phyloP scores from a whole-genome alignment of 2,888 invertebrate genomes.

The Eurytoma adleriae region DNA sequence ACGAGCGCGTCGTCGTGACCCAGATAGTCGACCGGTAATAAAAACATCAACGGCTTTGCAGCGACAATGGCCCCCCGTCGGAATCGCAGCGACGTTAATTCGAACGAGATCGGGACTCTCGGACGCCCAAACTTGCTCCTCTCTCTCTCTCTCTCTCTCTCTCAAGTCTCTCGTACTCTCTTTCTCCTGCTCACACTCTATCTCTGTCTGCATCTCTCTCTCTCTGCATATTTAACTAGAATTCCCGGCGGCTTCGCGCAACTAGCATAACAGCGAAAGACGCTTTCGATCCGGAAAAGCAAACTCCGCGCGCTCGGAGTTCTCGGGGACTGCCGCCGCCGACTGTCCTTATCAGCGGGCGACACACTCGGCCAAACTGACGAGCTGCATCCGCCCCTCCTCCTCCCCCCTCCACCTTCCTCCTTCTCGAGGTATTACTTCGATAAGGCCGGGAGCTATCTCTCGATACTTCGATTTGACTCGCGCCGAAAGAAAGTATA shows the following conservation, averaged over 20 bases:
- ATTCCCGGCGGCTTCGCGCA: neutral
- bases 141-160: neutral
- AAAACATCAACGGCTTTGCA: neutral
- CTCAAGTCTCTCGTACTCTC: neutral
- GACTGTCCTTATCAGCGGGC: constrained; percentile 65
- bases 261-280: constrained; percentile 50
- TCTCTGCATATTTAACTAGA: neutral
- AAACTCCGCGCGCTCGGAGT: constrained; percentile 56
- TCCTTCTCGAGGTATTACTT: constrained; percentile 21
- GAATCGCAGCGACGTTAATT: neutral
- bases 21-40: too few species aligned
- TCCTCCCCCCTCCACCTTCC: too few species aligned
- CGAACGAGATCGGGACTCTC: neutral
- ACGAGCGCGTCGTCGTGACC: too few species aligned
- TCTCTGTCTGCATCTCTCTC: neutral
- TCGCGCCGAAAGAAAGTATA: too few species aligned
- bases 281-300: constrained; percentile 62
- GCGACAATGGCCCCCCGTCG: neutral
- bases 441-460: constrained; percentile 29
- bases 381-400: neutral
- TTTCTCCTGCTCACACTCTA: neutral
- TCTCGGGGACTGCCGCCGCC: constrained; percentile 16
- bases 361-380: constrained; percentile 62
- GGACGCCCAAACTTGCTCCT: neutral
- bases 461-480: neutral